Evolutionary conservation across 1,140 invertebrate genomes (phyloP).

Genomic region (Branchinecta lindahli): DNA sequence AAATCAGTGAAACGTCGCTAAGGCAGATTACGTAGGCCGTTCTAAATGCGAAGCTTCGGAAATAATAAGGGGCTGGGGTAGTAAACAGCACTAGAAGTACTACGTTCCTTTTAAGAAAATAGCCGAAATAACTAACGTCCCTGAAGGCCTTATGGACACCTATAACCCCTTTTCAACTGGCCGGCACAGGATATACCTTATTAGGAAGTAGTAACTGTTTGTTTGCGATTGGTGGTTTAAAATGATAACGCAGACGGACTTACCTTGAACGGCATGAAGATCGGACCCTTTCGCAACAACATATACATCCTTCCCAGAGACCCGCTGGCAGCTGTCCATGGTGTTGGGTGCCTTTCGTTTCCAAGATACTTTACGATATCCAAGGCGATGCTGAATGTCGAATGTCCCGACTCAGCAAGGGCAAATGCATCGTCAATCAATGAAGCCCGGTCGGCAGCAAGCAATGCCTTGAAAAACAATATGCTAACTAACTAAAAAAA

Average conservation of each 20-base stretch:
- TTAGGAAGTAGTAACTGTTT: no score
- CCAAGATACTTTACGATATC: constrained; percentile 32
- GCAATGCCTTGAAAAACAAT: constrained; percentile 19
- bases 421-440: constrained; percentile 36
- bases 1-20: no score
- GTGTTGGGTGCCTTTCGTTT: constrained; percentile 31
- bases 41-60: no score
- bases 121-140: no score
- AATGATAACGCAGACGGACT: constrained; percentile 11
- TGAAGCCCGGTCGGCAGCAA: constrained; percentile 31
- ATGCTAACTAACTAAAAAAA: constrained; percentile 16
- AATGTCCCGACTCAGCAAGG: constrained; percentile 31
- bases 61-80: no score
- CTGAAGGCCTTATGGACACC: no score
- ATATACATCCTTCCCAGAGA: constrained; percentile 27
- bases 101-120: no score
- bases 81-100: no score
- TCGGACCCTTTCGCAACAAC: constrained; percentile 28
- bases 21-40: no score
- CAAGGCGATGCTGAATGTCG: constrained; percentile 30
- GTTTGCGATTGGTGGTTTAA: no score
- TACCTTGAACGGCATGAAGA: constrained; percentile 30
- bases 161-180: no score
- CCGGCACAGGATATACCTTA: no score
- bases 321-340: constrained; percentile 32